These are phyloP conservation scores for Tenthredo scrophulariae DNA, from an alignment of 2,888 invertebrate genomes.

Conservation along the genomic window DNA sequence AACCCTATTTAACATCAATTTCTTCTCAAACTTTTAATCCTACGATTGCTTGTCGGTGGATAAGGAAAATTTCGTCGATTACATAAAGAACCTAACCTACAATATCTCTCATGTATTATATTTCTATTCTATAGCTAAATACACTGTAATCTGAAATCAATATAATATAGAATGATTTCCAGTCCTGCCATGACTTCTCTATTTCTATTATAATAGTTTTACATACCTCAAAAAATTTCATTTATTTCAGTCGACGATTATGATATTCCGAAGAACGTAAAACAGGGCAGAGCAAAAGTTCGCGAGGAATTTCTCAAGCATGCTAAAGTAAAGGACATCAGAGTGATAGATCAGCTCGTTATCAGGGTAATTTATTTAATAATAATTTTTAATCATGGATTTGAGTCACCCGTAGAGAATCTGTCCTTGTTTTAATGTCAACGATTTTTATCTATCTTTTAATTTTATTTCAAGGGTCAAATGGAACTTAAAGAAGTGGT, in stretches of 20 bases:
- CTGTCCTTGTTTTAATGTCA: not conserved
- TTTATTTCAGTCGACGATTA: slow-evolving; percentile 87
- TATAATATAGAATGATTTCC: slow-evolving; percentile 27
- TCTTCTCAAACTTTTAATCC: not conserved
- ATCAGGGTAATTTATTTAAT: slow-evolving; percentile 86
- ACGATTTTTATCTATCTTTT: not conserved
- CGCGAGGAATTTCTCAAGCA: slow-evolving; percentile 90
- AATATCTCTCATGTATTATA: slow-evolving; percentile 57
- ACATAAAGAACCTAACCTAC: slow-evolving; percentile 63
- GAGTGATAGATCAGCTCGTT: slow-evolving; percentile 94
- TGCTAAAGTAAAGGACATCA: slow-evolving; percentile 89
- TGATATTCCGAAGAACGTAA: slow-evolving; percentile 88
- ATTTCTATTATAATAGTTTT: not conserved
- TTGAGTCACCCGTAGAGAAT: not conserved
- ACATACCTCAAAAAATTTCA: not conserved
- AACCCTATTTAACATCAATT: slow-evolving; percentile 16
- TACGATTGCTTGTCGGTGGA: not conserved
- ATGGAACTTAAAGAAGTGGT: slow-evolving; percentile 95
- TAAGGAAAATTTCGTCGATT: not conserved
- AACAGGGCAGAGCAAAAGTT: slow-evolving; percentile 86
- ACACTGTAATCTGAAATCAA: not conserved
- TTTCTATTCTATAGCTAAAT: slow-evolving; percentile 34
- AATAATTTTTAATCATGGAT: not conserved
- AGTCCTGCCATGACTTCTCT: not conserved
- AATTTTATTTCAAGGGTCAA: slow-evolving; percentile 87